Conservation (phyloP, 2,113 vertebrate species). For the Himantopus leucocephalus region DNA sequence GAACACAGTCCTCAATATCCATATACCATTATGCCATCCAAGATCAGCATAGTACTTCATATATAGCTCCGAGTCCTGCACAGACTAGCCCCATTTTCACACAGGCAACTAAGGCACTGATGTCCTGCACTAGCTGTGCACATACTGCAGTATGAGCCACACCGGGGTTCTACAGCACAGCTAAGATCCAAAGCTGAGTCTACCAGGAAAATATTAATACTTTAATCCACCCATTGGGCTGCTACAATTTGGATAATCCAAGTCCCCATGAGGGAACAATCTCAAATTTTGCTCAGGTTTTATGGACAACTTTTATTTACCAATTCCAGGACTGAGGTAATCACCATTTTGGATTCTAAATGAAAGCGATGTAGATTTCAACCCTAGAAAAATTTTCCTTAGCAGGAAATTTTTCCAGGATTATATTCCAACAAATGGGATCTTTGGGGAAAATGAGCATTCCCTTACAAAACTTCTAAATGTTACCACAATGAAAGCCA, state of each 20-base stretch:
- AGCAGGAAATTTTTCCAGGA: not conserved
- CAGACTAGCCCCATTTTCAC: not conserved
- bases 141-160: not conserved
- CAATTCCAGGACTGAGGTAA: not conserved
- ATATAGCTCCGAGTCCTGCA: not conserved
- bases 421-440: not conserved
- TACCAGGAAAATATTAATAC: not conserved
- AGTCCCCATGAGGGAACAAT: not conserved
- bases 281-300: not conserved
- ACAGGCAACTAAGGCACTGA: not conserved
- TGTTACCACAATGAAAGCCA: not conserved
- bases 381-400: not conserved
- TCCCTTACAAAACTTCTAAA: not conserved
- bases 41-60: not conserved
- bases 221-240: not conserved
- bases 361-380: not conserved
- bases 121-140: no score
- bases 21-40: not conserved
- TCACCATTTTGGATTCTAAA: not conserved
- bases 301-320: not conserved
- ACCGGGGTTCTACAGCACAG: not conserved
- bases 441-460: not conserved
- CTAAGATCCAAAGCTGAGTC: not conserved
- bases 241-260: not conserved
- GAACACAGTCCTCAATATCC: not conserved